Conservation (phyloP, 2,888 invertebrate species). For the Eilema caniola region DNA sequence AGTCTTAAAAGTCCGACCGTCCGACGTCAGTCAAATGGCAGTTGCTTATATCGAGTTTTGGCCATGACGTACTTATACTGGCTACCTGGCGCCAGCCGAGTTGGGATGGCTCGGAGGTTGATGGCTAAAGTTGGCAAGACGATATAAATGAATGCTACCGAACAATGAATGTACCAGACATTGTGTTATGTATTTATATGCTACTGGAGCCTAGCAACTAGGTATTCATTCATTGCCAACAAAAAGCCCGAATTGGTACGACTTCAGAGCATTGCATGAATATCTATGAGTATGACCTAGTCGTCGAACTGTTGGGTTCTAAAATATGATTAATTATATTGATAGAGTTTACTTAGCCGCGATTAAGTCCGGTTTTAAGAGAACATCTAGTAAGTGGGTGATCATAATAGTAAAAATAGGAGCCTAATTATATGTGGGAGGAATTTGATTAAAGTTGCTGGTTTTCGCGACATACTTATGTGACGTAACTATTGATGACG, state of each 20-base stretch:
- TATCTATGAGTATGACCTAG: background rate
- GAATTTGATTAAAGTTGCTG: background rate
- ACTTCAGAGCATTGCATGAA: background rate
- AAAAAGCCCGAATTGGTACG: background rate
- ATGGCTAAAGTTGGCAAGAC: too few species aligned
- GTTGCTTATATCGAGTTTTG: too few species aligned
- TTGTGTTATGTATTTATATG: background rate
- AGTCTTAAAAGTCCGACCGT: too few species aligned
- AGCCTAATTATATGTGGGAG: background rate
- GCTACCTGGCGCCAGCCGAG: too few species aligned
- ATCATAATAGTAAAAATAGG: background rate
- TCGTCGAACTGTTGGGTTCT: background rate
- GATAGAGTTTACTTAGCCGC: background rate
- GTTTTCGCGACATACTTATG: too few species aligned
- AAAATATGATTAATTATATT: background rate
- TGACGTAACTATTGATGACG: too few species aligned
- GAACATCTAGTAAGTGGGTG: background rate
- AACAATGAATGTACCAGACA: too few species aligned
- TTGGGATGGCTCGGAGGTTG: too few species aligned
- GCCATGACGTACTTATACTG: too few species aligned
- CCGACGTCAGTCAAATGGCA: too few species aligned
- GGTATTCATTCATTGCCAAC: background rate
- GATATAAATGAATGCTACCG: too few species aligned
- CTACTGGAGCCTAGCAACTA: background rate
- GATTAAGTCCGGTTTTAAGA: background rate